A percentile compares a stretch with the other conserved stretches of the same genome.
Conservation (phyloP, 2,113 vertebrate genomes). For the Sylvia atricapilla region DNA sequence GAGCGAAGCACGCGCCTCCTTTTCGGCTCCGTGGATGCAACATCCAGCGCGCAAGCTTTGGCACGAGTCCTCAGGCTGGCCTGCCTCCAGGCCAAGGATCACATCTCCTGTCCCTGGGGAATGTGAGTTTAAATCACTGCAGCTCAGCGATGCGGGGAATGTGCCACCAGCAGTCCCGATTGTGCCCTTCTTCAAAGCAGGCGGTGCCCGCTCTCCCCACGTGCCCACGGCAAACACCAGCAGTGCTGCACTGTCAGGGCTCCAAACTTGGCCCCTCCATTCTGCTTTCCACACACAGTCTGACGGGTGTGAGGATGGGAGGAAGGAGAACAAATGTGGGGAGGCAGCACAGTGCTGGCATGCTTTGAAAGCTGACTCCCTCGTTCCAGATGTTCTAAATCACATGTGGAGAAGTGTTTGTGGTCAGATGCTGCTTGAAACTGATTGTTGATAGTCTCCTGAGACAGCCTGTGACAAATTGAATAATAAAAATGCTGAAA, state of each 20-base stretch:
- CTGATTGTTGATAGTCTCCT: conserved; percentile 76
- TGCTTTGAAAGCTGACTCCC: not conserved
- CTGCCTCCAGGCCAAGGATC: not conserved
- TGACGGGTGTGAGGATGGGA: not conserved
- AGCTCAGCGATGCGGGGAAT: not conserved
- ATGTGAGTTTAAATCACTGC: not conserved
- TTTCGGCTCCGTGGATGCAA: not conserved
- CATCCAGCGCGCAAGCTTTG: not conserved
- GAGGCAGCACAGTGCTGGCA: not conserved
- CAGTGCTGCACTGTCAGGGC: not conserved
- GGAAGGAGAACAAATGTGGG: not conserved
- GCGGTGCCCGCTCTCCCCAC: not conserved
- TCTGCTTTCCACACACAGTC: not conserved
- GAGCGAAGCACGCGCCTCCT: not conserved
- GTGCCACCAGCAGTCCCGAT: not conserved
- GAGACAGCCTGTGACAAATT: conserved; percentile 77
- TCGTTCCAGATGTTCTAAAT: conserved; percentile 73
- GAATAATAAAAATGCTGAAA: conserved; percentile 82
- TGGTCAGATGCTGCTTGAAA: conserved; percentile 73
- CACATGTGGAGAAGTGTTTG: conserved; percentile 75
- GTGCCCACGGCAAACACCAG: not conserved
- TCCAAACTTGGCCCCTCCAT: not conserved
- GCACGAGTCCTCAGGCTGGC: not conserved
- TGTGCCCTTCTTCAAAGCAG: not conserved
- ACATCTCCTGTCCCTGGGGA: not conserved